These are phyloP conservation scores for Tinea trinotella DNA, from an alignment of 2,888 invertebrate genomes.

Conservation along the genomic window DNA sequence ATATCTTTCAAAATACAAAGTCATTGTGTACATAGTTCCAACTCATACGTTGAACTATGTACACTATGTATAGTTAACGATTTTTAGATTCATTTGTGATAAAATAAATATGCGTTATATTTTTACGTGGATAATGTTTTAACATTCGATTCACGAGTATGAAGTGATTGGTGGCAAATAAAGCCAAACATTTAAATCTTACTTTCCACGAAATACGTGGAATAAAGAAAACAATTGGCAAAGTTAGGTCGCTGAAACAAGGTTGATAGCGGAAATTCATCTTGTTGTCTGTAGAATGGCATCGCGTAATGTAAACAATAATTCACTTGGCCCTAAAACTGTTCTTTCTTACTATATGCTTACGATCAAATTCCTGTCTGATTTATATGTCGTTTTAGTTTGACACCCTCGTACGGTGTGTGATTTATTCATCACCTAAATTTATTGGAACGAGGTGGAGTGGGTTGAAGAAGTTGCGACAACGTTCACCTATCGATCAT, in stretches of 20 bases:
- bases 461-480: neutral
- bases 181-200: conserved; percentile 7
- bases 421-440: conserved; percentile 8
- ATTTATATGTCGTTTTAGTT: conserved; percentile 18
- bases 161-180: neutral
- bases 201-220: neutral
- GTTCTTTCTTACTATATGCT: conserved; percentile 9
- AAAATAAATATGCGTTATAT: no score
- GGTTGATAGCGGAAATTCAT: conserved; percentile 12
- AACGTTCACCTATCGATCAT: neutral
- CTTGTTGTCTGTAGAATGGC: conserved; percentile 13
- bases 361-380: conserved; percentile 16
- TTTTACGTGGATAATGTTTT: no score
- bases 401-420: conserved; percentile 4
- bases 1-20: no score
- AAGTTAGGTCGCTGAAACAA: conserved; percentile 18
- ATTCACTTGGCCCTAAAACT: conserved; percentile 14
- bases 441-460: neutral
- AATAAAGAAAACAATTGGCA: conserved; percentile 16
- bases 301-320: conserved; percentile 18
- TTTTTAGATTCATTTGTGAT: no score
- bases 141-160: neutral
- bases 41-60: no score
- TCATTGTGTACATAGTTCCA: no score
- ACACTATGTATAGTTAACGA: no score